Conservation (phyloP, 2,797 vertebrate species). For the Coilia nasus region DNA sequence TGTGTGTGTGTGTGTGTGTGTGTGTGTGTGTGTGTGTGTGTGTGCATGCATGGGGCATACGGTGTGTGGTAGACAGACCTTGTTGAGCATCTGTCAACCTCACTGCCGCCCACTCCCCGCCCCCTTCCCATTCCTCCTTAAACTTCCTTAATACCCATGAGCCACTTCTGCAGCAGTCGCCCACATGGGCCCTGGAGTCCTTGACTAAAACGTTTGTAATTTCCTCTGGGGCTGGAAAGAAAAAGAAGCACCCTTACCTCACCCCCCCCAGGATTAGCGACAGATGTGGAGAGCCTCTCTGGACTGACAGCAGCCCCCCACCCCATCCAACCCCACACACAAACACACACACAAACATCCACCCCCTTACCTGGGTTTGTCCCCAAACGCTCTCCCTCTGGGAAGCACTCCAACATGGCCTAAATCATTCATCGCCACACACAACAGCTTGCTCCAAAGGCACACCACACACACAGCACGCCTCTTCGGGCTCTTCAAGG, state of each 20-base stretch:
- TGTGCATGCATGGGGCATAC: neutral
- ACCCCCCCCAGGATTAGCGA: neutral
- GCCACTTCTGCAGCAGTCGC: neutral
- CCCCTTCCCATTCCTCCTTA: neutral
- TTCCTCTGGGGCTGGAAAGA: neutral
- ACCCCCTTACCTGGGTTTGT: constrained; percentile 23
- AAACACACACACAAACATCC: constrained; percentile 31
- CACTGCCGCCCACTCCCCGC: neutral
- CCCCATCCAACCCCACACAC: constrained; percentile 6
- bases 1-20: constrained; percentile 8
- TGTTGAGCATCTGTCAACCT: constrained; percentile 3
- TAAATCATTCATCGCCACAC: constrained; percentile 24
- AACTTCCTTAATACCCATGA: constrained; percentile 22
- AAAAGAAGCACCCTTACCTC: neutral
- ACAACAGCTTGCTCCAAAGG: neutral
- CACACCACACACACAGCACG: neutral
- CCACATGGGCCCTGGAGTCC: constrained; percentile 8
- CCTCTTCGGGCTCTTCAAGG: neutral
- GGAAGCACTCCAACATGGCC: constrained; percentile 17
- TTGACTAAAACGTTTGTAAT: constrained; percentile 21
- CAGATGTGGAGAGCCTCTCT: neutral
- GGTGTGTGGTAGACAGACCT: neutral
- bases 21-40: neutral
- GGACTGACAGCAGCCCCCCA: neutral
- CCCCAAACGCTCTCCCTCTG: constrained; percentile 21